Percentiles rank a stretch among this genome's conserved stretches.
phyloP scores from a whole-genome alignment of 2,113 vertebrate genomes.

The Zosterops hypoxanthus region DNA sequence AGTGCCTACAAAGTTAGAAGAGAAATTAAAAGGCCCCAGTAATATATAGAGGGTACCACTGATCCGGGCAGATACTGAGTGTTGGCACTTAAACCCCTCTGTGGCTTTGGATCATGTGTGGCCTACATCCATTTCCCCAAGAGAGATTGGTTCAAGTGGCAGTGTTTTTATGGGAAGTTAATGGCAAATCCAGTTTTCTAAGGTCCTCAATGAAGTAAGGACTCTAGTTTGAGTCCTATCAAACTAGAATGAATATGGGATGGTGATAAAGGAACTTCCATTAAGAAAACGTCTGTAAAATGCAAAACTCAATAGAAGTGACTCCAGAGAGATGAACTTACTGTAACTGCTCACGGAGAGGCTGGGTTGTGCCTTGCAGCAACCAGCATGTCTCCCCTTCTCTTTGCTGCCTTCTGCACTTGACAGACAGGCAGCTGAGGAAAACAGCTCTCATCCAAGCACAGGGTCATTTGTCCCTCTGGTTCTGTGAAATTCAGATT shows the following conservation, averaged over 20 bases:
- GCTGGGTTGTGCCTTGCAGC: background rate
- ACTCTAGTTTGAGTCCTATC: background rate
- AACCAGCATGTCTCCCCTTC: background rate
- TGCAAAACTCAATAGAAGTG: fast-evolving
- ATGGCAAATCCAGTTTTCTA: background rate
- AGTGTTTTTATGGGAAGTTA: background rate
- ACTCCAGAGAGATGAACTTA: background rate
- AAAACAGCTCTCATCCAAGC: background rate
- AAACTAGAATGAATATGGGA: background rate
- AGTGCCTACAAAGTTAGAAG: background rate
- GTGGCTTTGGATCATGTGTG: background rate
- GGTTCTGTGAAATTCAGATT: background rate
- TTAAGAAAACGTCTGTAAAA: background rate
- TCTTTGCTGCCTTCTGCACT: background rate
- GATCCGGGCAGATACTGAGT: background rate
- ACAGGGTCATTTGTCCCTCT: background rate
- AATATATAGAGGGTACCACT: background rate
- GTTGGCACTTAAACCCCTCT: background rate
- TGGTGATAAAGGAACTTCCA: background rate
- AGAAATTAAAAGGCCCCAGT: background rate
- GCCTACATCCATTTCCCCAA: background rate
- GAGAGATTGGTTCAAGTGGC: background rate
- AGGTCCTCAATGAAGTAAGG: background rate
- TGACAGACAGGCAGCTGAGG: background rate
- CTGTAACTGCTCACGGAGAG: fast-evolving